These are phyloP conservation scores for Drosophila nr. fundita DNA, from an alignment of 2,888 invertebrate genomes.

Conservation along the genomic window DNA sequence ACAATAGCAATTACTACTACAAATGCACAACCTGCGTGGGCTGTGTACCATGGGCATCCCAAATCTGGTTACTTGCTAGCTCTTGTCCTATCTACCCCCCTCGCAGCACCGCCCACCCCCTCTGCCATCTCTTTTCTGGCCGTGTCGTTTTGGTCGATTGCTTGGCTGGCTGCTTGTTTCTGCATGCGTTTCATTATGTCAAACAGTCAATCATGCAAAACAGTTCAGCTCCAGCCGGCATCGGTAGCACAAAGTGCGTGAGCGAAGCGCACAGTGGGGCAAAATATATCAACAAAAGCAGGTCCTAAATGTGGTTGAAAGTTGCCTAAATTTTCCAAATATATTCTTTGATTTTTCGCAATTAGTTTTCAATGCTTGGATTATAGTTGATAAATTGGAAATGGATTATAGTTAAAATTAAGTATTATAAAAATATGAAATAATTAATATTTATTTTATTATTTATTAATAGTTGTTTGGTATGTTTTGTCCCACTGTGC, in stretches of 20 bases:
- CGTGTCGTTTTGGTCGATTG: conserved; percentile 1
- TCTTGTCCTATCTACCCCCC: conserved; percentile 8
- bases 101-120: not conserved
- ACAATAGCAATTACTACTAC: conserved; percentile 25
- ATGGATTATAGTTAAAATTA: not conserved
- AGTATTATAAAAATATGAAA: not conserved
- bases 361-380: too few species aligned
- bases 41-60: conserved; percentile 7
- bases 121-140: not conserved
- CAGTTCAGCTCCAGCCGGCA: conserved; percentile 58
- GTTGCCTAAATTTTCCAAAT: not conserved
- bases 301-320: not conserved
- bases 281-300: not conserved
- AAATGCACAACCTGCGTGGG: conserved; percentile 46
- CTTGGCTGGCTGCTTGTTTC: conserved; percentile 50
- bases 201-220: conserved; percentile 79
- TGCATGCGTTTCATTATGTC: conserved; percentile 79
- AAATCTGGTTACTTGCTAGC: conserved; percentile 61
- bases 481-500: conserved; percentile 23
- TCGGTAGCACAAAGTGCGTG: conserved; percentile 51
- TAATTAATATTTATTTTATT: not conserved
- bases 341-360: not conserved
- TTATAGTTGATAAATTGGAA: not conserved
- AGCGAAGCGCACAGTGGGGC: conserved; percentile 50
- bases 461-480: not conserved